Evolutionary conservation across 2,113 vertebrate species (phyloP).

Genomic region (Polypterus bichir): DNA sequence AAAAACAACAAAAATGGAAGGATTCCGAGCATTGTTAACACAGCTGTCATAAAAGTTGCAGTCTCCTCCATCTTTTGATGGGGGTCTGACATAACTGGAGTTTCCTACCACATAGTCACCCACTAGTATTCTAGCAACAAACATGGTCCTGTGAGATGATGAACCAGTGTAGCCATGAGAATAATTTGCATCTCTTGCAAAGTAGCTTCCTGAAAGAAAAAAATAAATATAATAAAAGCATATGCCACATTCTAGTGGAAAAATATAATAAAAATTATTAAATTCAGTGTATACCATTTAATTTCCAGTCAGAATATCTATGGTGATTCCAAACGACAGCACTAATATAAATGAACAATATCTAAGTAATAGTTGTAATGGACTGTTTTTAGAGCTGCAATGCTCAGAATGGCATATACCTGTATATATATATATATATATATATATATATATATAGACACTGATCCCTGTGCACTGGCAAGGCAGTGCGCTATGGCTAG

Average conservation of each 20-base stretch:
- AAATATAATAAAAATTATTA: neutral
- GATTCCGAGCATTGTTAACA: constrained; percentile 52
- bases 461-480: no score
- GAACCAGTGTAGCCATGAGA: constrained; percentile 51
- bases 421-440: no score
- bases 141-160: constrained; percentile 43
- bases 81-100: constrained; percentile 51
- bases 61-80: constrained; percentile 44
- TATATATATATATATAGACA: no score
- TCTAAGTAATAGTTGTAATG: no score
- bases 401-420: no score
- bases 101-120: constrained; percentile 60
- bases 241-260: neutral
- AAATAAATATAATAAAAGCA: neutral
- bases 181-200: constrained; percentile 72
- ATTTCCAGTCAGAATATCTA: no score
- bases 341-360: no score
- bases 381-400: no score
- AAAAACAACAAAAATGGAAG: constrained; percentile 81
- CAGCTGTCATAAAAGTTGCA: constrained; percentile 71
- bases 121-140: constrained; percentile 71
- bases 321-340: no score
- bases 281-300: neutral
- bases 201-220: constrained; percentile 71
- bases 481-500: no score